Conservation (phyloP, 2,888 invertebrate genomes). For the Coelopa pilipes region DNA sequence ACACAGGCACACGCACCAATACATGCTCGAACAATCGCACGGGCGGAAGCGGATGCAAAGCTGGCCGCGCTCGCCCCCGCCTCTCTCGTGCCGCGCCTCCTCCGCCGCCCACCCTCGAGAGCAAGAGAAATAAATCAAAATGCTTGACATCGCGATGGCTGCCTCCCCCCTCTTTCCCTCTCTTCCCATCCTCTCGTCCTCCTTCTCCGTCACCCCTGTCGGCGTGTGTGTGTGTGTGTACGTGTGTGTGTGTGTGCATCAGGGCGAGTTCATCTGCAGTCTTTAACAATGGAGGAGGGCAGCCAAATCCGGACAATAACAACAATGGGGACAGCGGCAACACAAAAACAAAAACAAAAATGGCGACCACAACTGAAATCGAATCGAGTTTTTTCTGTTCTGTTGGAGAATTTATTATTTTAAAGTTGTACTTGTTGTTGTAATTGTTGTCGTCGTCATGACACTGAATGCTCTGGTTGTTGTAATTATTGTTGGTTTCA, state of each 20-base stretch:
- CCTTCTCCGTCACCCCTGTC: too few species aligned
- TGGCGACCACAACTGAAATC: background rate
- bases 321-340: background rate
- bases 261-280: background rate
- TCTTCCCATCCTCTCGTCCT: too few species aligned
- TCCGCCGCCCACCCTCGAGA: too few species aligned
- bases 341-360: background rate
- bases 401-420: background rate
- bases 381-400: background rate
- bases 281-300: background rate
- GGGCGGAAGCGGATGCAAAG: too few species aligned
- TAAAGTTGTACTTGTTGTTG: background rate
- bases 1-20: too few species aligned
- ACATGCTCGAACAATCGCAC: too few species aligned
- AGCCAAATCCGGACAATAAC: background rate
- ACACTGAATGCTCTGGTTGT: background rate
- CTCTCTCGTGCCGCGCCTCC: too few species aligned
- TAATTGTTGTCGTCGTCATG: background rate
- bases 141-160: too few species aligned
- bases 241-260: constrained; percentile 1
- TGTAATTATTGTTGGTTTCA: background rate
- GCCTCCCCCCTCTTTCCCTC: too few species aligned
- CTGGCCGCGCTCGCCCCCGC: too few species aligned
- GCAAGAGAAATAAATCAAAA: too few species aligned
- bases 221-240: background rate